phyloP scores from a whole-genome alignment of 2,888 invertebrate species.

The Tupiocoris notatus region DNA sequence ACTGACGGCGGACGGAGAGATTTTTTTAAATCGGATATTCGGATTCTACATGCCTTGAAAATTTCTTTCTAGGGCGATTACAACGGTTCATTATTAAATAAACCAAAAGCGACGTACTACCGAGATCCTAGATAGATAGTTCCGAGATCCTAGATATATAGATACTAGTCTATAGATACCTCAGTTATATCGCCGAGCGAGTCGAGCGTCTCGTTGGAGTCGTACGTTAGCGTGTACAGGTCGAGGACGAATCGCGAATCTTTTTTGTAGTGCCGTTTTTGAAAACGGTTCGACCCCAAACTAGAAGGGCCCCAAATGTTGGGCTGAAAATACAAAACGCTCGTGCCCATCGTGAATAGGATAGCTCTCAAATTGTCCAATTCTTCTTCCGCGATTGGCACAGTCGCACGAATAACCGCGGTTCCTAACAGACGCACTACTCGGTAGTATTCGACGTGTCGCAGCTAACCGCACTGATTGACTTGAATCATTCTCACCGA shows the following conservation, averaged over 20 bases:
- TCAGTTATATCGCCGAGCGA: constrained; percentile 62
- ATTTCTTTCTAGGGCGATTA: no score
- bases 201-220: constrained; percentile 74
- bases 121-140: no score
- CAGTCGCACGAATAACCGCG: no score
- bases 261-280: constrained; percentile 77
- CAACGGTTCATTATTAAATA: no score
- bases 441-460: neutral
- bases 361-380: no score
- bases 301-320: constrained; percentile 48
- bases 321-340: constrained; percentile 45
- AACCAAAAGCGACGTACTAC: no score
- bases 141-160: no score
- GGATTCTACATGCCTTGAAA: no score
- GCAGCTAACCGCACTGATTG: neutral
- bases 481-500: neutral
- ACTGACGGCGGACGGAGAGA: no score
- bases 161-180: constrained; percentile 56
- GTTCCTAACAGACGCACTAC: neutral
- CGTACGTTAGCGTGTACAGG: constrained; percentile 81
- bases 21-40: no score
- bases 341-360: constrained; percentile 49
- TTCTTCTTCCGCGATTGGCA: no score
- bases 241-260: constrained; percentile 79
- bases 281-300: constrained; percentile 44